Base-by-base conservation (phyloP, 2,113 vertebrate species). In the Cryptomyrus ogoouensis region DNA sequence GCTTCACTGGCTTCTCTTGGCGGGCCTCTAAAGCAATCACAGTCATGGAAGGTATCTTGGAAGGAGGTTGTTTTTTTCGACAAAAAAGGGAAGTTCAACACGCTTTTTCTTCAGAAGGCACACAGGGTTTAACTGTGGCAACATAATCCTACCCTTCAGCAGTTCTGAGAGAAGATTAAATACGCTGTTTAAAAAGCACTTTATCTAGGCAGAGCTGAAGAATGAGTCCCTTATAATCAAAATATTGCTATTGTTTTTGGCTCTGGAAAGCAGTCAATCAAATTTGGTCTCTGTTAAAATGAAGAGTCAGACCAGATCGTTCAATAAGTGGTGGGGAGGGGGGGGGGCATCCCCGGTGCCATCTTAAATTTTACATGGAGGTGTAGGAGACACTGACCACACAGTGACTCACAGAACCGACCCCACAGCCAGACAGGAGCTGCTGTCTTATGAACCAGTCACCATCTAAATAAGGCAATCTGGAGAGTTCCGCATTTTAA, bases 131-230 rank as follows among this genome's bases (percentile, higher is more conserved):
- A 70, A 80, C 44, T 31, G 17, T 52, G 46, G n/a, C 47, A 89
- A 50, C 88, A 39, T 52, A 89, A 89, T 89, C 66, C 42, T 39
- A 88, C 66, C 70, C 47, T 47, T 80, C 46, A 89, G 70, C 46
- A 89, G 56, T n/a, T 89, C 88, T 83, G 27, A 89, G 8, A 35
- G 12, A 52, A 87, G 49, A 87, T 53, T 87, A 87, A 88, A 88
- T 70, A 74, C 0, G 17, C 62, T 39, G 17, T 56, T 83, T 83
- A 83, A 89, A 47, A 47, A 62, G 84, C 49, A 89, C 27, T 89
- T 53, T 52, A 83, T 83, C 50, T 56, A 77, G 70, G 21, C 12
- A 53, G 47, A 35, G 31, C 52, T 83, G 47, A 39, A 80, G 50
- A 52, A 89, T 6, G 42, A 85, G 15, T 62, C 35, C 17, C 31